These are phyloP conservation scores for Sialis fuliginosa DNA, from an alignment of 2,888 invertebrate genomes.

Conservation along the genomic window DNA sequence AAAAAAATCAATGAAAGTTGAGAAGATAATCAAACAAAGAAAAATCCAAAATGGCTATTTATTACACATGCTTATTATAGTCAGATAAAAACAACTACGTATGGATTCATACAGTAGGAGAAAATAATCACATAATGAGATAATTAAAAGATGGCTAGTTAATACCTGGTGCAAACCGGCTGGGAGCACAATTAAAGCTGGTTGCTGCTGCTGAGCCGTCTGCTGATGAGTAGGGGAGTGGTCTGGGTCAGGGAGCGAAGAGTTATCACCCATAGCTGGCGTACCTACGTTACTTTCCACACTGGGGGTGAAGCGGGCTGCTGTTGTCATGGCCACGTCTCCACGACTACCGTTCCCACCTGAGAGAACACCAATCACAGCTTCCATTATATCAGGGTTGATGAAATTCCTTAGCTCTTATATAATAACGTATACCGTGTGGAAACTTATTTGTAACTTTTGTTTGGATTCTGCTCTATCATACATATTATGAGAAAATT, in stretches of 20 bases:
- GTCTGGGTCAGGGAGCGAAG: constrained; percentile 17
- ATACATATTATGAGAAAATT: no score
- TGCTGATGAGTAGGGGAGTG: constrained; percentile 12
- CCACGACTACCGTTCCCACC: constrained; percentile 26
- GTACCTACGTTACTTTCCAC: constrained; percentile 24
- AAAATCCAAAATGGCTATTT: no score
- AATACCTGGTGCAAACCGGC: constrained; percentile 29
- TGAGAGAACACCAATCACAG: constrained; percentile 16
- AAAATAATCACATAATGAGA: no score
- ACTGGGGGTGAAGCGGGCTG: constrained; percentile 38
- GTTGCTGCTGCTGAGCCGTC: constrained; percentile 24
- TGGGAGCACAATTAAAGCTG: constrained; percentile 27
- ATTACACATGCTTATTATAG: no score
- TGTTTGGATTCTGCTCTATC: no score
- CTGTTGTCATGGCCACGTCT: constrained; percentile 30
- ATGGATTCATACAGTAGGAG: no score
- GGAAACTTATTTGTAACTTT: no score
- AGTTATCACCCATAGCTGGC: background rate
- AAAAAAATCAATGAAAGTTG: no score
- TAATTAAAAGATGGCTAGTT: constrained; percentile 5
- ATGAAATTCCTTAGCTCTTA: no score
- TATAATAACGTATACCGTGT: no score
- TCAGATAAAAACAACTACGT: no score
- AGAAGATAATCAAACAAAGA: no score
- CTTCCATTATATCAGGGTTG: background rate